phyloP scores from a whole-genome alignment of 2,113 vertebrate species.

The Crypturellus undulatus region DNA sequence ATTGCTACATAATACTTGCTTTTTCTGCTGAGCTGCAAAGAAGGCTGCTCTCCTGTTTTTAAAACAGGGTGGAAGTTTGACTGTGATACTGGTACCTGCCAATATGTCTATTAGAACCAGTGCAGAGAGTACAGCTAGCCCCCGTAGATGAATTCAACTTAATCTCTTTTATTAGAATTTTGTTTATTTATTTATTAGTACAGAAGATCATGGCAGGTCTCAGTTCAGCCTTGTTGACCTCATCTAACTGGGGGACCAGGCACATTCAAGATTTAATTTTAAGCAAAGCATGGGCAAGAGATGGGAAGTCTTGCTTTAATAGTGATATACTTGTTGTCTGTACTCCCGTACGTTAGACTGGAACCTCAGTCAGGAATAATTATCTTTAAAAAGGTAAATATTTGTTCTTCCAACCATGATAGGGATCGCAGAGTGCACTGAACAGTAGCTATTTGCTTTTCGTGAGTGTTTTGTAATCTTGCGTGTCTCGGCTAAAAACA shows the following conservation, averaged over 20 bases:
- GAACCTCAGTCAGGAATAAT: slow-evolving; percentile 7
- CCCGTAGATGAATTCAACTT: background rate
- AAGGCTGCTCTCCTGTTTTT: background rate
- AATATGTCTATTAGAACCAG: background rate
- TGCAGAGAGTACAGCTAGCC: background rate
- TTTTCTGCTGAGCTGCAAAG: background rate
- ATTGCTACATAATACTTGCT: background rate
- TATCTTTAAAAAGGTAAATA: slow-evolving; percentile 27
- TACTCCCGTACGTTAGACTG: background rate
- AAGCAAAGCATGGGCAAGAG: background rate
- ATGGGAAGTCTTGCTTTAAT: background rate
- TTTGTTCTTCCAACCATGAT: background rate
- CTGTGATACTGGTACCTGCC: background rate
- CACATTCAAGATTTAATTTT: background rate
- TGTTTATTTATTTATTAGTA: background rate
- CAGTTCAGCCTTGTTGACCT: background rate
- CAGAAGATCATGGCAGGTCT: background rate
- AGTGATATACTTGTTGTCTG: background rate
- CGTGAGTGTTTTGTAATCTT: background rate
- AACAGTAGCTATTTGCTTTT: slow-evolving; percentile 37
- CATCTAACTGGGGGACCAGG: background rate
- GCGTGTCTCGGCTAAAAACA: background rate
- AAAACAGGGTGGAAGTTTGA: background rate
- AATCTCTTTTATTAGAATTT: background rate
- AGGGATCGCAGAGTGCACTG: background rate